Evolutionary conservation across 92 coral and sea anemone genomes (phyloP), one percentile per base, ranked within the genome.

Genomic region (Blastomussa wellsi): DNA sequence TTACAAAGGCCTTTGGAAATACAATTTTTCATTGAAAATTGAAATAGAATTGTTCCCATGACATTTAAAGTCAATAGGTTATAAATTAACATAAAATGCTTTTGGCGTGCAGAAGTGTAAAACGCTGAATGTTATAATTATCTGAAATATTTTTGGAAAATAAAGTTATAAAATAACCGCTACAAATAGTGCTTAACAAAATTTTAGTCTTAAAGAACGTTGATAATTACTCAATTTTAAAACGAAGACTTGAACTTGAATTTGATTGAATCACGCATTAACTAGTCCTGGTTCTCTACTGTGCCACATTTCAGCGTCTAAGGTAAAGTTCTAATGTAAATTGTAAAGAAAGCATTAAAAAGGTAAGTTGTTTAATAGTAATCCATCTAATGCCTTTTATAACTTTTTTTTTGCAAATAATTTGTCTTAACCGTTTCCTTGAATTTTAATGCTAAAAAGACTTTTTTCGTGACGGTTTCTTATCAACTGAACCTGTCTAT

Each of bases 251-350:
- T 9, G 44, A 72, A 22, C 22, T 7, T 24, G 20, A 52, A 48
- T 42, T 28, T 5, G 37, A 52, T 53, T 17, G 24, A 17, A 33
- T 20, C 0, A 0, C 13, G 15, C 3, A 19, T 62, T 28, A 59
- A n/a, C 24, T 26, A 42, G 41, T 29, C 38, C 36, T 8, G 59
- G 49, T n/a, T 82, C 70, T 83, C 87, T 74, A 60, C 75, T 59
- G 38, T 74, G 87, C 87, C 87, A 74, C 75, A 57, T 49, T 48
- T 71, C 72, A 42, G 59, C 62, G 64, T 57, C 47, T 57, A 33
- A 60, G 52, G 52, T 80, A 66, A 68, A 33, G n/a, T 66, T 8
- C 49, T 57, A 5, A 1, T 26, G 22, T 39, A 28, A 32, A 37
- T 16, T 8, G 35, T 26, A 22, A 72, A 53, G 87, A 83, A 83